These are phyloP conservation scores for Bombus difficillimus DNA, from an alignment of 1,140 invertebrate species.

Conservation along the genomic window DNA sequence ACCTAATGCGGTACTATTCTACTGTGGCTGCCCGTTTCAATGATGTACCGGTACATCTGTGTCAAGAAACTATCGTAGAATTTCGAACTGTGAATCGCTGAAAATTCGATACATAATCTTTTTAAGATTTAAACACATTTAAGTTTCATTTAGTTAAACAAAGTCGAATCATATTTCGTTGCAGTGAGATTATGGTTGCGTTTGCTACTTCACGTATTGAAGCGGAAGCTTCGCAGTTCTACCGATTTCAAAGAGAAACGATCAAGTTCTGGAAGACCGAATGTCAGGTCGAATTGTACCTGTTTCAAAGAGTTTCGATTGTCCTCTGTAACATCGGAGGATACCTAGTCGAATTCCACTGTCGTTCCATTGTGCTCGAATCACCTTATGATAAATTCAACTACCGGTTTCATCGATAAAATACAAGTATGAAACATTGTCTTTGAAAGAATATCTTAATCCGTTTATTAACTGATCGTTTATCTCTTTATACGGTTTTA, in stretches of 20 bases:
- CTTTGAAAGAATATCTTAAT: neutral
- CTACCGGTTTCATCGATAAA: neutral
- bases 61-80: neutral
- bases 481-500: neutral
- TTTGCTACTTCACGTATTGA: neutral
- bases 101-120: neutral
- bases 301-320: neutral
- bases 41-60: neutral
- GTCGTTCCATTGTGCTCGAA: no score
- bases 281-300: conserved; percentile 1
- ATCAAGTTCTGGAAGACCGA: neutral
- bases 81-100: neutral
- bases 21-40: neutral
- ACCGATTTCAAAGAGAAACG: conserved; percentile 17
- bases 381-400: neutral
- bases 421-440: no score
- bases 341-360: neutral
- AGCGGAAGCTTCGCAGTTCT: neutral
- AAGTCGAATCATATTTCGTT: neutral
- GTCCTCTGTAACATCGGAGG: neutral
- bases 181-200: neutral
- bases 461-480: neutral
- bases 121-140: neutral
- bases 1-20: no score
- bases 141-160: neutral